Base-by-base conservation (phyloP, 2,888 invertebrate genomes). In the Euzophera pinguis region DNA sequence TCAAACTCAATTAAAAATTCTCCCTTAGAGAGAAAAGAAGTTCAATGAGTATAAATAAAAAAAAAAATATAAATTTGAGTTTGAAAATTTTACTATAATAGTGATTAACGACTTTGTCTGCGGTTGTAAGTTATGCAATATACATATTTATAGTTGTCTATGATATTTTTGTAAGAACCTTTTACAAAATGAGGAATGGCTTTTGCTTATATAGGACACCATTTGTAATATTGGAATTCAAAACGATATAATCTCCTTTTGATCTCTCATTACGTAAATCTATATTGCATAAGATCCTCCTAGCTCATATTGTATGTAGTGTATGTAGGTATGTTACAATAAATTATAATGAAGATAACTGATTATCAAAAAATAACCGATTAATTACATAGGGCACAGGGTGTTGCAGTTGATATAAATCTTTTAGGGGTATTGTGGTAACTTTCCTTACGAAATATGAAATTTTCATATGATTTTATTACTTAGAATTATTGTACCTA, bases 41-140 rank as follows among this genome's bases (percentile, higher is more conserved):
- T n/a, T n/a, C n/a, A n/a, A n/a, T n/a, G n/a, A n/a, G n/a, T n/a
- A n/a, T n/a, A n/a, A n/a, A n/a, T n/a, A n/a, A n/a, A n/a, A n/a
- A n/a, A n/a, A n/a, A n/a, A n/a, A n/a, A n/a, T n/a, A n/a, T n/a
- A n/a, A n/a, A n/a, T n/a, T n/a, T n/a, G n/a, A n/a, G n/a, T n/a
- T n/a, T n/a, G n/a, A n/a, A n/a, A n/a, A n/a, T n/a, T n/a, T n/a
- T n/a, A n/a, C n/a, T n/a, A n/a, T n/a, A n/a, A n/a, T n/a, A n/a
- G n/a, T n/a, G n/a, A n/a, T n/a, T n/a, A n/a, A n/a, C n/a, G n/a
- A n/a, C n/a, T n/a, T n/a, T n/a, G n/a, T n/a, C n/a, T n/a, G n/a
- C n/a, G n/a, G n/a, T n/a, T n/a, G n/a, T n/a, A 76, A 77, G 75
- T 81, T 82, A 76, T 75, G 76, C 76, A 75, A 76, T 81, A 75